Evolutionary conservation across 2,888 invertebrate genomes (phyloP).

Genomic region (Apeira syringaria): DNA sequence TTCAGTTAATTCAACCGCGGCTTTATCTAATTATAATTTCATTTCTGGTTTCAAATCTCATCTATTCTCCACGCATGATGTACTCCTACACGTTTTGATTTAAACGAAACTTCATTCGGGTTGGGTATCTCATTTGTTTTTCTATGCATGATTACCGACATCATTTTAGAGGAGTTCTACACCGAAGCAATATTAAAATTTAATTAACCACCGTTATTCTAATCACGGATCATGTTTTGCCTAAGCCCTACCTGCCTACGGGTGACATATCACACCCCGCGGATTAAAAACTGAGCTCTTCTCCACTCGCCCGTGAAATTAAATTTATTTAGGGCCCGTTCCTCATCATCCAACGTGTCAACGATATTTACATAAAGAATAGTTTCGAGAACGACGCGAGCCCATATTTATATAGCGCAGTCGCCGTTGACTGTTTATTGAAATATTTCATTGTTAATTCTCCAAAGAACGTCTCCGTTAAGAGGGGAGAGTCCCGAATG

Average conservation of each 20-base stretch:
- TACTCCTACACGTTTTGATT: constrained; percentile 8
- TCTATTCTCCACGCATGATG: constrained; percentile 5
- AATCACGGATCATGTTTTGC: constrained; percentile 52
- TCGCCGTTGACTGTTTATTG: constrained; percentile 70
- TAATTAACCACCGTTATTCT: constrained; percentile 55
- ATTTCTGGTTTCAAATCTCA: constrained; percentile 6
- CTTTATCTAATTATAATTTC: constrained; percentile 21
- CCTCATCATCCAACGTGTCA: constrained; percentile 69
- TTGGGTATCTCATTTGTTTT: constrained; percentile 13
- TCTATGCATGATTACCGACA: constrained; percentile 12
- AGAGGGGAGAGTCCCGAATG: constrained; percentile 62
- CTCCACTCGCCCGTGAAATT: constrained; percentile 68
- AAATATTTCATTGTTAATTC: constrained; percentile 82
- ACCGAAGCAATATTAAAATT: constrained; percentile 37
- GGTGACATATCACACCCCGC: constrained; percentile 55
- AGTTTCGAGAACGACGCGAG: constrained; percentile 70
- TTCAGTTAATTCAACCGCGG: constrained; percentile 22
- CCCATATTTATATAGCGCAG: constrained; percentile 74
- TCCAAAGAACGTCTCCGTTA: constrained; percentile 62
- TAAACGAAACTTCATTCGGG: constrained; percentile 7
- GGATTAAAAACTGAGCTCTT: constrained; percentile 63
- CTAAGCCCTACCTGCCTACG: constrained; percentile 54
- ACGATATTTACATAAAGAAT: constrained; percentile 77
- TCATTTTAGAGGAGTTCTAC: constrained; percentile 10
- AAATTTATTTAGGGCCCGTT: constrained; percentile 79